phyloP scores from a whole-genome alignment of 2,113 vertebrate species.

The Mesitornis unicolor region DNA sequence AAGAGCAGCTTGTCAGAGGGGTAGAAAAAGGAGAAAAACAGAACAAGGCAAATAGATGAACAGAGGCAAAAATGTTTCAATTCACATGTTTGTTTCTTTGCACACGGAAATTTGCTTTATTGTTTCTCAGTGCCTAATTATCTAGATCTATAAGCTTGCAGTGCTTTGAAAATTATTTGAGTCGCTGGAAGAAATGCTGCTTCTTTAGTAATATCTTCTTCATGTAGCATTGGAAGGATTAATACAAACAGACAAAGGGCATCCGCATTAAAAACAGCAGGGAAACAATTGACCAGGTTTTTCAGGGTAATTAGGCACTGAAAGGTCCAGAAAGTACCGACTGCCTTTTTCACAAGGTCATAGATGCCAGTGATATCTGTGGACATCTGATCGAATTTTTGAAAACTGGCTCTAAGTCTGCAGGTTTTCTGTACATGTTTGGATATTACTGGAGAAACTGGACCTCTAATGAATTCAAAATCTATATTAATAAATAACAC shows the following conservation, averaged over 20 bases:
- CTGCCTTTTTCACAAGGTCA: neutral
- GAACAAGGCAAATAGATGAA: constrained; percentile 18
- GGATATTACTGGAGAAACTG: neutral
- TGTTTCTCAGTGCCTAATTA: constrained; percentile 38
- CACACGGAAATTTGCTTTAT: constrained; percentile 28
- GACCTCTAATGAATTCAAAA: neutral
- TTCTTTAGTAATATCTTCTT: neutral
- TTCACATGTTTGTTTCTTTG: constrained; percentile 14
- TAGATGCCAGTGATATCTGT: neutral
- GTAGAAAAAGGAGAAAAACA: neutral
- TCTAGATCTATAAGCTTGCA: neutral
- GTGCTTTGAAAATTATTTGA: neutral
- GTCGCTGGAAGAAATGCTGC: neutral
- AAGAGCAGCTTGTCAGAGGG: neutral
- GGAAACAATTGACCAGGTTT: neutral
- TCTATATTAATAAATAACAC: neutral
- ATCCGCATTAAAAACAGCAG: neutral
- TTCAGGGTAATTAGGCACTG: neutral
- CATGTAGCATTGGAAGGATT: neutral
- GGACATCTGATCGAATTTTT: neutral
- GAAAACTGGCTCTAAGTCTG: neutral
- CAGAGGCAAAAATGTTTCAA: neutral
- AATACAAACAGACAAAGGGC: neutral
- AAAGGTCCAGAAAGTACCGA: accelerated
- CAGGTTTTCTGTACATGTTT: neutral